Evolutionary conservation across 2,797 vertebrate genomes (phyloP).

Genomic region (Spea hammondii): DNA sequence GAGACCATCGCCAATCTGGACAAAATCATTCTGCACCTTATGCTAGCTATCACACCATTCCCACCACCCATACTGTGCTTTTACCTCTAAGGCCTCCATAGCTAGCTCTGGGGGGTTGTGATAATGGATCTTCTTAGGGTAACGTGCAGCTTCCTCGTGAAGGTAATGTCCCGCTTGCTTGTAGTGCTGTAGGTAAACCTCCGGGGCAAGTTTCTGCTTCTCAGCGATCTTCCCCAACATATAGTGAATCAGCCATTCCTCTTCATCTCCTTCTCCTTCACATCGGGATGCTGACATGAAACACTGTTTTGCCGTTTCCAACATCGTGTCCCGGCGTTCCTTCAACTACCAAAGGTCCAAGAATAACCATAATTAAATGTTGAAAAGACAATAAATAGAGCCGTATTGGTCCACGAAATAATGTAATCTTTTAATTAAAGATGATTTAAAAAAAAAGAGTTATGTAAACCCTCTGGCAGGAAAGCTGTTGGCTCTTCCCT

Average conservation of each 20-base stretch:
- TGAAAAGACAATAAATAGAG: background rate
- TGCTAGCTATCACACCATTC: no score
- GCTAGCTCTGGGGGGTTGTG: conserved; percentile 96
- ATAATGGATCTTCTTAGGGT: conserved; percentile 97
- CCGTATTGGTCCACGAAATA: no score
- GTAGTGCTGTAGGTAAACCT: conserved; percentile 86
- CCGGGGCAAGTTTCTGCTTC: conserved; percentile 82
- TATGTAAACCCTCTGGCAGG: no score
- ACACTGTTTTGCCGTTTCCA: conserved; percentile 87
- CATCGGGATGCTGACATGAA: conserved; percentile 87
- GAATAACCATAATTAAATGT: background rate
- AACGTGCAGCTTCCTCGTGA: conserved; percentile 94
- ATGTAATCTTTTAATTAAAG: no score
- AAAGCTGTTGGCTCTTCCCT: no score
- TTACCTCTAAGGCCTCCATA: conserved; percentile 97
- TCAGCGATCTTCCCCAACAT: conserved; percentile 97
- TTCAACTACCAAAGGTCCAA: conserved; percentile 75
- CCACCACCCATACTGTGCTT: no score
- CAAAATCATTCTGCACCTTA: no score
- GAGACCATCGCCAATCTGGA: no score
- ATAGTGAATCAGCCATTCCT: conserved; percentile 98
- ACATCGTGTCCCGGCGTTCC: conserved; percentile 86
- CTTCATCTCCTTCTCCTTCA: conserved; percentile 90
- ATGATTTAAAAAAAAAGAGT: no score
- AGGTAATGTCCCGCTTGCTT: conserved; percentile 89